Base-by-base conservation (phyloP, 2,113 vertebrate genomes). In the Sinocyclocheilus grahami region DNA sequence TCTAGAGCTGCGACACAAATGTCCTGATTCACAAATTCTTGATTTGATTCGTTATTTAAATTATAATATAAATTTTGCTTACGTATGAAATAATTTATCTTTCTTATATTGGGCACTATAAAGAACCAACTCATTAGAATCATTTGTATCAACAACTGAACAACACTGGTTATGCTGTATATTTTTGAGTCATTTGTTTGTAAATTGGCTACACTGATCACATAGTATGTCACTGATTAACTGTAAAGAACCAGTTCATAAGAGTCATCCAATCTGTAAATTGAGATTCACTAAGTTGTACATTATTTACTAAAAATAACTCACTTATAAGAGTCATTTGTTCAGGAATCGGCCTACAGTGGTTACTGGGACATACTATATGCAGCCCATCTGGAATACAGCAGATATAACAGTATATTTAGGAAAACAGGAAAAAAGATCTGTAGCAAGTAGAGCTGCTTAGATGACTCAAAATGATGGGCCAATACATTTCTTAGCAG, bases 401-500 rank as follows among this genome's bases (percentile, higher is more conserved):
- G 3, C 58, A 62, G 51, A n/a, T 60, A 22, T n/a, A 62, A 62
- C 58, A 62, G 58, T n/a, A 62, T n/a, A 62, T n/a, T 62, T 62
- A 62, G 58, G n/a, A 22, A 55, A 22, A 20, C 8, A 6, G 58
- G 42, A 10, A 60, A 62, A 22, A 62, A n/a, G 18, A 55, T 7
- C 53, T 18, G 16, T 18, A 55, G 22, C 51, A 39, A 42, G 20
- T n/a, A 22, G 27, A 53, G n/a, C 71, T 11, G 13, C 12, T 33
- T 51, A 30, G 74, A 74, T 6, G 81, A 67, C 87, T 86, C 63
- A 2, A 10, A 46, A 69, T 80, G 2, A 82, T 39, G 51, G 22
- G 3, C 24, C 42, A 82, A 77, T 46, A 46, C 39, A 86, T n/a
- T 55, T 24, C 48, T 84, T 80, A 83, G 53, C 39, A 58, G 30